Evolutionary conservation across 2,888 invertebrate species (phyloP), one percentile per base, ranked within the genome.

Genomic region (Tetragnatha montana): DNA sequence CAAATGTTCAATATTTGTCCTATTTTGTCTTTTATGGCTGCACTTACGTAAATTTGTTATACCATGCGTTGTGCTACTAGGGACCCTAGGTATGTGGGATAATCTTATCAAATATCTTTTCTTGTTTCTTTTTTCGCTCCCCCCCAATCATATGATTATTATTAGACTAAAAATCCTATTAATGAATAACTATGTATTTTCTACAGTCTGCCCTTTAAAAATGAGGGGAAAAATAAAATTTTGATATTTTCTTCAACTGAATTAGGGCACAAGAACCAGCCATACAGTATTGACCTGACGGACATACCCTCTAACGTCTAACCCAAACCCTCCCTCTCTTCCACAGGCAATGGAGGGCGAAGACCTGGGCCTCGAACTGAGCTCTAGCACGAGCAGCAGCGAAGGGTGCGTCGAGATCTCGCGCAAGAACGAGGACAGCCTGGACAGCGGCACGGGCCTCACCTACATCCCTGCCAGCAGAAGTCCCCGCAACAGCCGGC

Each of bases 371-470:
- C 35, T 50, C 8, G 49, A 47, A 7, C 71, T 49, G 8, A 17
- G 14, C 8, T 19, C 21, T 51, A 74, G 74, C n/a, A 22, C 14
- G 7, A 74, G 73, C 70, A 74, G 68, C 49, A 71, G 35, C n/a
- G 80, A 80, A n/a, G 80, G 68, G 35, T 79, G 74, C 22, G 80
- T 80, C 60, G 79, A 71, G 35, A 35, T 71, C 1, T 35, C 79
- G 6, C 22, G 68, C 14, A 84, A 47, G 14, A 70, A 47, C 21
- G 78, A 69, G 14, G 50, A 71, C 51, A 85, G 49, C 17, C 12
- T 22, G 17, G 85, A 71, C 35, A 85, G 85, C 8, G 51, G 78
- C 17, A 19, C 60, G 1, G 73, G 73, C 21, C 60, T 80, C 12
- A 68, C 86, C 8, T 73, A 47, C 17, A 35, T 12, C 8, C 21